A percentile compares a stretch with the other conserved stretches of the same genome.
These are phyloP conservation scores for Epinephelus awoara DNA, from an alignment of 2,797 vertebrate species.

Conservation along the genomic window DNA sequence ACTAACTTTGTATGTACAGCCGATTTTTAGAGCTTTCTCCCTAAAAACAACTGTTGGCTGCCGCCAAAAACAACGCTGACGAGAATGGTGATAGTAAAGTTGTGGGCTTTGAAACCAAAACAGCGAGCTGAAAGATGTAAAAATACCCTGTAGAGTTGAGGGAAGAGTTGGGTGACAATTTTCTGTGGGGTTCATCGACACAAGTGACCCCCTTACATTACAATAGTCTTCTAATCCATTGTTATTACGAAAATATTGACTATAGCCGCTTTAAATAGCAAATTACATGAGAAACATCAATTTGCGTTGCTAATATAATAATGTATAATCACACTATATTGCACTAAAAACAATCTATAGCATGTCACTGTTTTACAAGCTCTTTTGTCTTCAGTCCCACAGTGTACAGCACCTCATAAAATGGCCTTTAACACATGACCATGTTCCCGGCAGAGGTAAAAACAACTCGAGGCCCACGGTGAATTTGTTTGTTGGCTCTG, in stretches of 20 bases:
- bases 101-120: slow-evolving; percentile 1
- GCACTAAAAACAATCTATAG: slow-evolving; percentile 27
- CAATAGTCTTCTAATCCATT: neutral
- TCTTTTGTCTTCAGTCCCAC: slow-evolving; percentile 44
- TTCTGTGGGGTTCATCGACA: neutral
- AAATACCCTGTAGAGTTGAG: neutral
- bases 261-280: neutral
- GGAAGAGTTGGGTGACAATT: neutral
- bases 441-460: slow-evolving; percentile 48
- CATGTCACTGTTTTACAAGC: slow-evolving; percentile 39
- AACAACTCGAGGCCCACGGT: slow-evolving; percentile 39
- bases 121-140: neutral
- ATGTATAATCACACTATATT: neutral
- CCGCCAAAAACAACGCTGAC: neutral
- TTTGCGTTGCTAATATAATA: slow-evolving; percentile 14
- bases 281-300: neutral
- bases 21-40: neutral
- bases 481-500: slow-evolving; percentile 60
- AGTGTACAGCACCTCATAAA: slow-evolving; percentile 55
- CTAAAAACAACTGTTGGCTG: neutral
- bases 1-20: neutral
- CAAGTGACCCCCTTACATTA: neutral
- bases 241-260: neutral
- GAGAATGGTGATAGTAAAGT: neutral
- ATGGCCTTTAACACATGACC: slow-evolving; percentile 42